These are phyloP conservation scores for Zaprionus tsacasi DNA, from an alignment of 1,140 invertebrate species.

Conservation along the genomic window DNA sequence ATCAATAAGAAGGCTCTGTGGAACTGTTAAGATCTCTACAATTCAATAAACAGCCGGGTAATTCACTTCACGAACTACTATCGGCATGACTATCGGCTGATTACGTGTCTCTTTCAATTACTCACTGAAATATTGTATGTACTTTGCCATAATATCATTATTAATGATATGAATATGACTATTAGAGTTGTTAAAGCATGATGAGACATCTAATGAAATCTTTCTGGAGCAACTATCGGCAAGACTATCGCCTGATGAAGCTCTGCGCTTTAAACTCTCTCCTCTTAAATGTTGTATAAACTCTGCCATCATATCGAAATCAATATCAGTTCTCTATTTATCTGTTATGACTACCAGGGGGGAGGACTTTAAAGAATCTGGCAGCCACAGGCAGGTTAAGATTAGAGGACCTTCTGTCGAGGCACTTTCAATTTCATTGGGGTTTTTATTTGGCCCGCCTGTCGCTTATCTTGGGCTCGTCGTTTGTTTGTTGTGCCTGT, in stretches of 20 bases:
- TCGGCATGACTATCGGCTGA: background rate
- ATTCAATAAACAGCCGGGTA: no score
- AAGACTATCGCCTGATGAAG: background rate
- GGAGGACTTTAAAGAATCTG: slow-evolving; percentile 1
- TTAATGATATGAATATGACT: no score
- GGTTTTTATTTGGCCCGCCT: slow-evolving; percentile 13
- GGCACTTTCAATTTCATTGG: slow-evolving; percentile 22
- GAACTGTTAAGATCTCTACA: no score
- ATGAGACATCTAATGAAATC: no score
- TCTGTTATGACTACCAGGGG: background rate
- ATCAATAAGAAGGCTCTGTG: background rate
- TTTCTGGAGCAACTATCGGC: no score
- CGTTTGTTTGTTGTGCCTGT: slow-evolving; percentile 51
- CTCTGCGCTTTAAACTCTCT: background rate
- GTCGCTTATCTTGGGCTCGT: slow-evolving; percentile 54
- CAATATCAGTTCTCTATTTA: background rate
- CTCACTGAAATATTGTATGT: no score
- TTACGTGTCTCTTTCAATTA: no score
- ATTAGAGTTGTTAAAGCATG: no score
- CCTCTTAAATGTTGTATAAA: background rate
- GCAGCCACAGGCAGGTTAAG: background rate
- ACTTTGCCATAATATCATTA: no score
- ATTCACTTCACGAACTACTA: no score
- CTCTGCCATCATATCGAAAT: background rate
- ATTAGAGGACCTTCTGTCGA: background rate